Percentiles rank a stretch among this genome's conserved stretches.
Evolutionary conservation across 23 tunicate species (phyloP).

Genomic region (Halocynthia roretzi): DNA sequence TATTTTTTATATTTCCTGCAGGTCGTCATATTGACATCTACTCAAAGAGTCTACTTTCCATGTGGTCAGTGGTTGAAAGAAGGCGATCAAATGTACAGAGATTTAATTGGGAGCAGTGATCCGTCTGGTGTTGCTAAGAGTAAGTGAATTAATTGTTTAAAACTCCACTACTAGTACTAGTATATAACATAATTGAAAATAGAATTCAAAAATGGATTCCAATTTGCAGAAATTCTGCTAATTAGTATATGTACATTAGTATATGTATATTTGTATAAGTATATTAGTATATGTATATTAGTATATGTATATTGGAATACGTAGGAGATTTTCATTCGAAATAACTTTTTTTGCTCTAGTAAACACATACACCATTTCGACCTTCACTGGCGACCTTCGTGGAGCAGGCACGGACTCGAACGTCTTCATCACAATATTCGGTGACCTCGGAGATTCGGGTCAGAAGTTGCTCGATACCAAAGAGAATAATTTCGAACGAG

Average conservation of each 20-base stretch:
- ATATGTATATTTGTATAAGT: neutral
- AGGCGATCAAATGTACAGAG: slow-evolving; percentile 80
- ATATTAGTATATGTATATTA: neutral
- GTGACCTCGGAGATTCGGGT: slow-evolving; percentile 93
- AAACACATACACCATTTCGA: slow-evolving; percentile 66
- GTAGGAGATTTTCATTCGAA: neutral
- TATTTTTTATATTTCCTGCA: neutral
- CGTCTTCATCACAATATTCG: slow-evolving; percentile 78
- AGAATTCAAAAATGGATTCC: too few relatives aligned
- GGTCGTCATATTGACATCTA: slow-evolving; percentile 51
- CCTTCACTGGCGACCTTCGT: slow-evolving; percentile 83
- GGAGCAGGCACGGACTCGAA: slow-evolving; percentile 90
- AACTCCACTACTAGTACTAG: too few relatives aligned
- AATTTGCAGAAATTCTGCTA: too few relatives aligned
- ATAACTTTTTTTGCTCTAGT: slow-evolving; percentile 11
- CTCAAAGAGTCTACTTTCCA: slow-evolving; percentile 70
- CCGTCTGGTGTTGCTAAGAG: slow-evolving; percentile 59
- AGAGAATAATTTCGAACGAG: slow-evolving; percentile 81
- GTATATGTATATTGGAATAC: neutral
- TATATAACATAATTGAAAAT: too few relatives aligned
- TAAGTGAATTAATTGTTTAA: slow-evolving; percentile 4
- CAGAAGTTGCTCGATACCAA: slow-evolving; percentile 51
- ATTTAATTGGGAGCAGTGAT: slow-evolving; percentile 76
- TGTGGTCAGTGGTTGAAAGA: slow-evolving; percentile 98
- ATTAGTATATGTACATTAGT: too few relatives aligned